phyloP scores from a whole-genome alignment of 2,888 invertebrate genomes.

The Heliconius charithonia region DNA sequence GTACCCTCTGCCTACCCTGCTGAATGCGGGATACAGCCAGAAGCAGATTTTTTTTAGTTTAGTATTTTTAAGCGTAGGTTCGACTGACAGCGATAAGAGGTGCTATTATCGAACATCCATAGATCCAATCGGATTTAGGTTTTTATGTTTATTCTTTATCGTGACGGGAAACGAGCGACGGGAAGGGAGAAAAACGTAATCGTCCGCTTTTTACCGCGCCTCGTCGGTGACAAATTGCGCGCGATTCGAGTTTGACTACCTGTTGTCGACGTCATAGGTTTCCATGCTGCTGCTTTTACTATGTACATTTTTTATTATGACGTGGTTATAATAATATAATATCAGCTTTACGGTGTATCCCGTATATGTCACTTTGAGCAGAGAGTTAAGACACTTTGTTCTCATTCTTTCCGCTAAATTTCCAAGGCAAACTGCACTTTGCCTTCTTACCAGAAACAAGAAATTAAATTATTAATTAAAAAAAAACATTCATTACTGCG shows the following conservation, averaged over 20 bases:
- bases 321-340: background rate
- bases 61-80: too few relatives aligned
- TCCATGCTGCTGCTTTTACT: slow-evolving; percentile 24
- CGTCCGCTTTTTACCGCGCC: slow-evolving; percentile 44
- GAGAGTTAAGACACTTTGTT: too few relatives aligned
- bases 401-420: too few relatives aligned
- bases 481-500: too few relatives aligned
- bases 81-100: slow-evolving; percentile 30
- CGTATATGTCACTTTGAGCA: too few relatives aligned
- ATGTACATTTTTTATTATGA: slow-evolving; percentile 16
- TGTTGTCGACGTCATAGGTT: slow-evolving; percentile 28
- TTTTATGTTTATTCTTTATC: slow-evolving; percentile 48
- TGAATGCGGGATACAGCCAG: too few relatives aligned
- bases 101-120: slow-evolving; percentile 47
- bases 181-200: slow-evolving; percentile 51
- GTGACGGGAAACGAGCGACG: slow-evolving; percentile 50
- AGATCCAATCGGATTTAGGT: slow-evolving; percentile 48
- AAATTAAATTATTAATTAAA: too few relatives aligned
- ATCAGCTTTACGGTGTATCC: too few relatives aligned
- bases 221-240: slow-evolving; percentile 47
- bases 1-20: too few relatives aligned
- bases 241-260: slow-evolving; percentile 43
- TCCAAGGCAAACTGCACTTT: too few relatives aligned
- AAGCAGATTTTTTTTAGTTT: too few relatives aligned
- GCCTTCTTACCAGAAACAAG: too few relatives aligned